phyloP scores from a whole-genome alignment of 2,113 vertebrate genomes.

The Drymodes brunneopygia region DNA sequence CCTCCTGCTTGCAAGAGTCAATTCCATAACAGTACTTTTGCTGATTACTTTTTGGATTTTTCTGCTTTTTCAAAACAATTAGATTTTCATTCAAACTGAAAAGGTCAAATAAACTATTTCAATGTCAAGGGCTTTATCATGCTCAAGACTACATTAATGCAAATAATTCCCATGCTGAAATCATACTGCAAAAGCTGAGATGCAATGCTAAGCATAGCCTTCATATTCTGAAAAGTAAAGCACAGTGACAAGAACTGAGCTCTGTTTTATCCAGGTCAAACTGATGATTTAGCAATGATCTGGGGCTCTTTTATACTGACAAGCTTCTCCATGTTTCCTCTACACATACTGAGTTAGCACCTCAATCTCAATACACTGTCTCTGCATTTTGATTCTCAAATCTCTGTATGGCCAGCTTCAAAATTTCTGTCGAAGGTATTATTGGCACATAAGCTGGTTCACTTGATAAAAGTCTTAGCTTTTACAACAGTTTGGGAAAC shows the following conservation, averaged over 20 bases:
- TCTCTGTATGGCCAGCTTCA: neutral
- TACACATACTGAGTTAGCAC: neutral
- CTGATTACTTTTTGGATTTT: conserved; percentile 15
- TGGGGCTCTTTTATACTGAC: neutral
- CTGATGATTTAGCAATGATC: neutral
- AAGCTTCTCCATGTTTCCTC: neutral
- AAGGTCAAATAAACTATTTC: neutral
- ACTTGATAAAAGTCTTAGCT: neutral
- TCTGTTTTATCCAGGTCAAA: neutral
- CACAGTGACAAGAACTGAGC: neutral
- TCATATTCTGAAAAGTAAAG: neutral
- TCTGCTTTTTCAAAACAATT: neutral
- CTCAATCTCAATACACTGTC: neutral
- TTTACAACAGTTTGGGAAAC: neutral
- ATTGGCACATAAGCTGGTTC: neutral
- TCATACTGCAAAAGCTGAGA: neutral
- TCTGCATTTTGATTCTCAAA: neutral
- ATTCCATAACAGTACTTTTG: neutral
- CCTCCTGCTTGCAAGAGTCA: conserved; percentile 27
- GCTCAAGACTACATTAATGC: neutral
- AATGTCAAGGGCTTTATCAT: neutral
- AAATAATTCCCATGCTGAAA: neutral
- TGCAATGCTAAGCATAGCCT: neutral
- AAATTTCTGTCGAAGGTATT: neutral
- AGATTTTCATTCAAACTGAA: neutral